Evolutionary conservation across 2,113 vertebrate species (phyloP).

Genomic region (Sminthopsis crassicaudata): DNA sequence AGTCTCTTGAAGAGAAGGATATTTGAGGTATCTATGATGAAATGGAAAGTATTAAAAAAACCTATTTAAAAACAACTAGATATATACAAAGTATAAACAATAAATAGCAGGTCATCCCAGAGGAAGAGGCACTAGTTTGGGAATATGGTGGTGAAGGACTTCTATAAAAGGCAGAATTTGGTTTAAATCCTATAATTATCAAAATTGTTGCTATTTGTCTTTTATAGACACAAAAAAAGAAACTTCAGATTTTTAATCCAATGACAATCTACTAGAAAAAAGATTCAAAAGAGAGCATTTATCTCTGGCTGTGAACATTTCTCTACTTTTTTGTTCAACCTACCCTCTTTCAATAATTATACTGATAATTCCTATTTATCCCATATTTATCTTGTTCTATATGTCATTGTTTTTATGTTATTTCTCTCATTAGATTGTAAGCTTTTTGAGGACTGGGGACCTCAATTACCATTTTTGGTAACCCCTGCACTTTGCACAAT

Average conservation of each 20-base stretch:
- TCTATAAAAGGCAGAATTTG: neutral
- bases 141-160: neutral
- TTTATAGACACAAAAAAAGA: neutral
- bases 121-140: neutral
- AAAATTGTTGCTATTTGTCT: neutral
- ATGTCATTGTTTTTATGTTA: neutral
- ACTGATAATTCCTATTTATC: neutral
- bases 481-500: neutral
- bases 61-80: neutral
- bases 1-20: neutral
- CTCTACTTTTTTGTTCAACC: neutral
- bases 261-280: neutral
- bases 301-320: neutral
- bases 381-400: neutral
- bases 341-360: neutral
- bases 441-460: neutral
- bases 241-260: neutral
- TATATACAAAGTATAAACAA: neutral
- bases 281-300: neutral
- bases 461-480: neutral
- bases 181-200: neutral
- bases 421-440: neutral
- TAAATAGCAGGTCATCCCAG: neutral
- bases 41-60: neutral
- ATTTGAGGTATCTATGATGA: neutral